Percentiles rank a stretch among this genome's conserved stretches.
Evolutionary conservation across 2,888 invertebrate species (phyloP).

Genomic region (Idaea dimidiata): DNA sequence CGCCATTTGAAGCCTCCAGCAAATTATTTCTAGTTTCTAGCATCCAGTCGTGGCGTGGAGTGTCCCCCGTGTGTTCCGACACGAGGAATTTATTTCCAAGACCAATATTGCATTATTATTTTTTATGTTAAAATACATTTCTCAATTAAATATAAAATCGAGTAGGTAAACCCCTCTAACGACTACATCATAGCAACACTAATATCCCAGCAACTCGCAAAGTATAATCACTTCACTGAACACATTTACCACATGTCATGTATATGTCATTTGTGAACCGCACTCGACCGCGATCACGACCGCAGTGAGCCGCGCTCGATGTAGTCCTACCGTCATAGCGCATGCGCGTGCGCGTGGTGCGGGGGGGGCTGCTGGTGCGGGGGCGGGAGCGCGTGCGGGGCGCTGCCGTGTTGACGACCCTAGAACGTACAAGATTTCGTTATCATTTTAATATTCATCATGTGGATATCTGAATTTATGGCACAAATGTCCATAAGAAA

Average conservation of each 20-base stretch:
- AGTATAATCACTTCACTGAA: neutral
- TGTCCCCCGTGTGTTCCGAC: too few relatives aligned
- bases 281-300: neutral
- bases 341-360: constrained; percentile 70
- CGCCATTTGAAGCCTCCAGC: too few relatives aligned
- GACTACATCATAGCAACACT: neutral
- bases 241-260: neutral
- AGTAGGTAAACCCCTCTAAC: neutral
- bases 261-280: neutral
- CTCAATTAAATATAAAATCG: too few relatives aligned
- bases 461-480: too few relatives aligned
- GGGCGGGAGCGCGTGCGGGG: constrained; percentile 56
- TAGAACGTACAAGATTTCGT: constrained; percentile 26
- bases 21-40: too few relatives aligned
- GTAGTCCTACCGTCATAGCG: constrained; percentile 58
- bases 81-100: too few relatives aligned
- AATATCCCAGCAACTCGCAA: neutral
- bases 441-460: too few relatives aligned
- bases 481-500: too few relatives aligned
- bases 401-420: constrained; percentile 70
- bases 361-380: constrained; percentile 60
- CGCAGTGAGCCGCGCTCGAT: constrained; percentile 42
- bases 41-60: too few relatives aligned
- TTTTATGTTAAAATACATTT: too few relatives aligned
- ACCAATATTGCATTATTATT: too few relatives aligned